Evolutionary conservation across 2,797 vertebrate genomes (phyloP).

Genomic region (Ataeniobius toweri): DNA sequence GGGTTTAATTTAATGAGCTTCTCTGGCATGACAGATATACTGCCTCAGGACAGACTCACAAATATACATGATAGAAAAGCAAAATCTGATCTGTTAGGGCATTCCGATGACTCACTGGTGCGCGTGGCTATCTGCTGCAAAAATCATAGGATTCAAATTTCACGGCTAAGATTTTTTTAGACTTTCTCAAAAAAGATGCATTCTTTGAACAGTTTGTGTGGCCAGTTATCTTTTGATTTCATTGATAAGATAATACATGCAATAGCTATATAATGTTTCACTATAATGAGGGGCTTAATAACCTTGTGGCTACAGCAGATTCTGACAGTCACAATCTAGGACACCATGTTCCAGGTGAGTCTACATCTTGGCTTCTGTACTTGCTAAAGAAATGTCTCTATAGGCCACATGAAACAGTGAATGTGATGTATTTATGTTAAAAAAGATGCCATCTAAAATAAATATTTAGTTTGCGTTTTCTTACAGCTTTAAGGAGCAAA

Average conservation of each 20-base stretch:
- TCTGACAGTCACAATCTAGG: slow-evolving; percentile 15
- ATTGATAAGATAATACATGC: slow-evolving; percentile 1
- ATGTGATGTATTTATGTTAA: background rate
- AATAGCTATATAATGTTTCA: slow-evolving; percentile 1
- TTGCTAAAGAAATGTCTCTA: background rate
- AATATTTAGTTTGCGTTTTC: background rate
- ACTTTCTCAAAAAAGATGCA: slow-evolving; percentile 4
- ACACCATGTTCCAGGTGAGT: slow-evolving; percentile 28
- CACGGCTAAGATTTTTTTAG: slow-evolving; percentile 6
- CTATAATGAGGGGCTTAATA: background rate
- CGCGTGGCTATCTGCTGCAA: slow-evolving; percentile 3
- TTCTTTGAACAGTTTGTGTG: background rate
- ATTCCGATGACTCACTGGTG: slow-evolving; percentile 26
- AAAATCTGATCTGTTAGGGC: slow-evolving; percentile 18
- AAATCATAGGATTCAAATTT: slow-evolving; percentile 14
- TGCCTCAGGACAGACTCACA: slow-evolving; percentile 22
- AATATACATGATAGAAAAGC: slow-evolving; percentile 28
- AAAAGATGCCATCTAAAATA: background rate
- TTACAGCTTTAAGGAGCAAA: background rate
- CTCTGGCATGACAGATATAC: slow-evolving; percentile 26
- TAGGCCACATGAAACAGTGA: background rate
- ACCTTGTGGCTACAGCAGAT: slow-evolving; percentile 3
- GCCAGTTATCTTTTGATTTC: background rate
- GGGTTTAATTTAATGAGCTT: slow-evolving; percentile 47
- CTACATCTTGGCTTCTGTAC: slow-evolving; percentile 14